phyloP scores from a whole-genome alignment of 2,888 invertebrate species.

The Caenorhabditis zanzibari region DNA sequence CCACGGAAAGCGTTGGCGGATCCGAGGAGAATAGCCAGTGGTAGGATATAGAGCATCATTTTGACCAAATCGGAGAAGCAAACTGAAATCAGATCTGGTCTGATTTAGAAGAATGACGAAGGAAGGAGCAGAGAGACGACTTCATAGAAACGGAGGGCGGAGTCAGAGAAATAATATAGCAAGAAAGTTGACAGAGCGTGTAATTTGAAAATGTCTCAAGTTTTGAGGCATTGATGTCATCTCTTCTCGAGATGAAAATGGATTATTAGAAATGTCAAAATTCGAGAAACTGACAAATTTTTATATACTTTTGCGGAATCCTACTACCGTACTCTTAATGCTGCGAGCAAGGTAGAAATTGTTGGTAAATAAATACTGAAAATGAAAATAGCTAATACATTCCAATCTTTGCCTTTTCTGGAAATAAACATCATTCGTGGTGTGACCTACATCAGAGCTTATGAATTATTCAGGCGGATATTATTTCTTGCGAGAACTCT shows the following conservation, averaged over 20 bases:
- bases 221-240: slow-evolving; percentile 18
- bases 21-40: slow-evolving; percentile 2
- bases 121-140: neutral
- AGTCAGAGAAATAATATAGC: slow-evolving; percentile 12
- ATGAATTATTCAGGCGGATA: slow-evolving; percentile 18
- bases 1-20: slow-evolving; percentile 46
- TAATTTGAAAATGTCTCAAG: slow-evolving; percentile 20
- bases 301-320: neutral
- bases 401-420: slow-evolving; percentile 2
- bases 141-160: slow-evolving; percentile 11
- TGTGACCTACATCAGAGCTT: slow-evolving; percentile 25
- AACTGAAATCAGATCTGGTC: neutral
- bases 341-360: no score
- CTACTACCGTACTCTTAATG: neutral
- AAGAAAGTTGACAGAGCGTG: slow-evolving; percentile 11
- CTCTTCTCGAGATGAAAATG: slow-evolving; percentile 13
- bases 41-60: slow-evolving; percentile 1
- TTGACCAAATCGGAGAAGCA: slow-evolving; percentile 14
- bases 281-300: neutral
- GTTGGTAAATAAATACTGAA: neutral
- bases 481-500: neutral
- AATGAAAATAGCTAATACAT: neutral
- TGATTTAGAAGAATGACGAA: neutral
- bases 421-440: neutral
- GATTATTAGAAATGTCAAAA: neutral